Evolutionary conservation across 92 coral and sea anemone species (phyloP), one percentile per base, ranked within the genome.

Genomic region (Actinernus sp.): DNA sequence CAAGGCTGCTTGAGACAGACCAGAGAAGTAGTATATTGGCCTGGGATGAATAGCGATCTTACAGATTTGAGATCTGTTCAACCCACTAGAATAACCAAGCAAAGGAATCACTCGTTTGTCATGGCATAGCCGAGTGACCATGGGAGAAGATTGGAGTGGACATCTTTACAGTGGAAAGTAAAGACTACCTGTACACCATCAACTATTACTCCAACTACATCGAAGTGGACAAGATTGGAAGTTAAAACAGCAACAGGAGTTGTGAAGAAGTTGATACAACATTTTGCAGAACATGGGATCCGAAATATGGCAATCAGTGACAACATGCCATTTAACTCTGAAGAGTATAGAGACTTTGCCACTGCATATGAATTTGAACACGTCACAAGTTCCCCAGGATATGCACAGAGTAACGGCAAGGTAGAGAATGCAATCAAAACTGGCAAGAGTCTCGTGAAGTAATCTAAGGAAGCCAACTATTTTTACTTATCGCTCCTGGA

Each of bases 371-470:
- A n/a, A n/a, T n/a, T n/a, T n/a, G n/a, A n/a, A n/a, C n/a, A n/a
- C n/a, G n/a, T n/a, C n/a, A n/a, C n/a, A n/a, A n/a, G n/a, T n/a
- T n/a, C n/a, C n/a, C n/a, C n/a, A n/a, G n/a, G n/a, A n/a, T n/a
- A n/a, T n/a, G n/a, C n/a, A n/a, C n/a, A n/a, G n/a, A n/a, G n/a
- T n/a, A n/a, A n/a, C n/a, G n/a, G n/a, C n/a, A n/a, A n/a, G n/a
- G n/a, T n/a, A n/a, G n/a, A n/a, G n/a, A n/a, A n/a, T n/a, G n/a
- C n/a, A n/a, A n/a, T n/a, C n/a, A n/a, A n/a, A n/a, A n/a, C n/a
- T n/a, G n/a, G n/a, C n/a, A 60, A 60, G 25, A 60, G 41, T 50
- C 8, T 60, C 31, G 25, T 60, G 31, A 60, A 60, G 67, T 36
- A 60, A 26, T n/a, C 51, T 50, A 60, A 37, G 33, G 19, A 60